Evolutionary conservation across 2,888 invertebrate species (phyloP).

Genomic region (Lottia gigantea): DNA sequence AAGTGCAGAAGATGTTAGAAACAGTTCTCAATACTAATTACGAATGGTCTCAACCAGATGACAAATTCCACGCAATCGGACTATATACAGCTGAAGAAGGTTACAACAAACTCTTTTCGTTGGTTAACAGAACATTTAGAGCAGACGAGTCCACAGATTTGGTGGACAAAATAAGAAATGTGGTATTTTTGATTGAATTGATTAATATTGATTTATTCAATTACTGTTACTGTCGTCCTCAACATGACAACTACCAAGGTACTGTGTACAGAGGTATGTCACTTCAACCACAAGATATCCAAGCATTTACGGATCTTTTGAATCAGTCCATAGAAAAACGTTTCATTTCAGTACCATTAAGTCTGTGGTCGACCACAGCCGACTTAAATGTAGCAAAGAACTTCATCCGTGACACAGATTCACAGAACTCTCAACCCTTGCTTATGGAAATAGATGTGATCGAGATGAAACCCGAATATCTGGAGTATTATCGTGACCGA

Average conservation of each 20-base stretch:
- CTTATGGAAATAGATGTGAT: slow-evolving; percentile 38
- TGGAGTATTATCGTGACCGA: slow-evolving; percentile 29
- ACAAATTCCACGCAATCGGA: slow-evolving; percentile 8
- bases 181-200: slow-evolving; percentile 41
- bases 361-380: slow-evolving; percentile 33
- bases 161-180: slow-evolving; percentile 32
- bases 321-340: slow-evolving; percentile 30
- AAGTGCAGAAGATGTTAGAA: neutral
- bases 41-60: slow-evolving; percentile 4
- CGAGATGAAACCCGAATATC: slow-evolving; percentile 34
- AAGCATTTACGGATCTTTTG: slow-evolving; percentile 18
- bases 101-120: slow-evolving; percentile 29
- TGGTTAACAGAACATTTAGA: slow-evolving; percentile 33
- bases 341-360: slow-evolving; percentile 39
- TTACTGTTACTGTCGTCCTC: slow-evolving; percentile 34
- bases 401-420: slow-evolving; percentile 23
- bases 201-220: slow-evolving; percentile 43
- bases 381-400: slow-evolving; percentile 24
- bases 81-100: slow-evolving; percentile 17
- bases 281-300: slow-evolving; percentile 25
- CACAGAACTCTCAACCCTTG: slow-evolving; percentile 21
- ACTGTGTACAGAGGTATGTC: slow-evolving; percentile 33
- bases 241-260: slow-evolving; percentile 32
- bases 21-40: neutral
- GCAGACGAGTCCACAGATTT: slow-evolving; percentile 30